Base-by-base conservation (phyloP, 2,888 invertebrate species). In the Epirrhoe tristata region DNA sequence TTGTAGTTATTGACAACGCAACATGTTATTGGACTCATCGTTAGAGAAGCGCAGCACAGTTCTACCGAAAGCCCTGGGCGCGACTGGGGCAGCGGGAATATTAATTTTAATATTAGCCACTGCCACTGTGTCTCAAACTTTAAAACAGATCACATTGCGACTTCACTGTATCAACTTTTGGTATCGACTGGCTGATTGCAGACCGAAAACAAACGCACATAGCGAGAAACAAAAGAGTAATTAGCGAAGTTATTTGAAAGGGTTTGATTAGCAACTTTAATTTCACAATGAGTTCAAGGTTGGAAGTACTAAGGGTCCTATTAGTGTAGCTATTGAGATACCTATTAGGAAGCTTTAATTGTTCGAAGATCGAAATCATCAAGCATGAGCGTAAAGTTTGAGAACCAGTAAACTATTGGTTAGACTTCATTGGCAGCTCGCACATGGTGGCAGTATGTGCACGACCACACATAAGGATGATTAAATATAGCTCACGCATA, bases 31-130 rank as follows among this genome's bases (percentile, higher is more conserved):
- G 82, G 79, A 82, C 81, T 84, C 91, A 92, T 92, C 75, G 86
- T 87, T 82, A 82, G 73, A 78, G 76, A 55, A 74, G 74, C 81
- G 79, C 81, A 81, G 83, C 74, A 86, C 88, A 83, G 79, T 81
- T 83, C 88, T 87, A 83, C 81, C 80, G 85, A 84, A 82, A 86
- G 88, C 85, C 82, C 88, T 79, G 88, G 84, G 83, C 87, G 81
- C 88, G 88, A 92, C 93, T 92, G 93, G 90, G 86, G 83, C 89
- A 84, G 85, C 86, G 88, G 86, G 89, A 82, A 88, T 89, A 92
- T 89, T 87, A 89, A 91, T 89, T 92, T 92, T 92, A 93, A 91
- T 92, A 91, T 88, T 93, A 93, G 92, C 87, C 81, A 83, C 87
- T 70, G 73, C 86, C 70, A 75, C 74, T 68, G 87, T 36, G 82